phyloP scores from a whole-genome alignment of 2,797 vertebrate genomes.

The Erpetoichthys calabaricus region DNA sequence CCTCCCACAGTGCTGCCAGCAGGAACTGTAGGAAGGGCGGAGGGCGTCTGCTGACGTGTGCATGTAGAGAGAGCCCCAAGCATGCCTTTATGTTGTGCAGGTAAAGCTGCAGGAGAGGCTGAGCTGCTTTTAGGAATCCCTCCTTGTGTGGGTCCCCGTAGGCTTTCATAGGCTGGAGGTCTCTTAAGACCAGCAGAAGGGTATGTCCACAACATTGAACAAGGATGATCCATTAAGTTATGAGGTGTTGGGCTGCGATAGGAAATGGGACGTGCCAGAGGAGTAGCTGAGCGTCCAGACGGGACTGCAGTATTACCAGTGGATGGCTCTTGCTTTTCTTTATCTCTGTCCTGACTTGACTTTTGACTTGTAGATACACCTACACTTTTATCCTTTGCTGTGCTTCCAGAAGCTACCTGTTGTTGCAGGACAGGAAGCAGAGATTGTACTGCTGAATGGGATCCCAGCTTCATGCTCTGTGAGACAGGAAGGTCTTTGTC shows the following conservation, averaged over 20 bases:
- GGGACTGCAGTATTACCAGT: too few species aligned
- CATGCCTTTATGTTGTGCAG: constrained; percentile 27
- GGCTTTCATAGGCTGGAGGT: constrained; percentile 76
- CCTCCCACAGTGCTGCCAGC: too few species aligned
- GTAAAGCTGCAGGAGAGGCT: constrained; percentile 35
- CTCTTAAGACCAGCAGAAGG: constrained; percentile 65
- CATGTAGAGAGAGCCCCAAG: constrained; percentile 19
- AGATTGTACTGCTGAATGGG: constrained; percentile 35
- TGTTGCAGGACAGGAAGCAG: constrained; percentile 51
- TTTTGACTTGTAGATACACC: too few species aligned
- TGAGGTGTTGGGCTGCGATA: constrained; percentile 45
- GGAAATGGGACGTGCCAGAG: constrained; percentile 16
- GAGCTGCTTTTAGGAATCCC: constrained; percentile 23
- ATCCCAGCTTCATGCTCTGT: constrained; percentile 35
- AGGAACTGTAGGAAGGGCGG: neutral
- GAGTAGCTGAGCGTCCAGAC: too few species aligned
- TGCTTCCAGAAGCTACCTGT: constrained; percentile 22
- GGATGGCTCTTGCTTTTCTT: too few species aligned
- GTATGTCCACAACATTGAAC: constrained; percentile 75
- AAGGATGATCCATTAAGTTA: constrained; percentile 44
- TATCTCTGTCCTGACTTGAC: too few species aligned
- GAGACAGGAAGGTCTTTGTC: constrained; percentile 65
- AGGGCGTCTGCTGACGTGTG: constrained; percentile 23
- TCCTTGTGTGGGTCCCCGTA: constrained; percentile 33
- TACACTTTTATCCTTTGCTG: too few species aligned